Base-by-base conservation (phyloP, 2,888 invertebrate species). In the Strigamia transsilvanica region DNA sequence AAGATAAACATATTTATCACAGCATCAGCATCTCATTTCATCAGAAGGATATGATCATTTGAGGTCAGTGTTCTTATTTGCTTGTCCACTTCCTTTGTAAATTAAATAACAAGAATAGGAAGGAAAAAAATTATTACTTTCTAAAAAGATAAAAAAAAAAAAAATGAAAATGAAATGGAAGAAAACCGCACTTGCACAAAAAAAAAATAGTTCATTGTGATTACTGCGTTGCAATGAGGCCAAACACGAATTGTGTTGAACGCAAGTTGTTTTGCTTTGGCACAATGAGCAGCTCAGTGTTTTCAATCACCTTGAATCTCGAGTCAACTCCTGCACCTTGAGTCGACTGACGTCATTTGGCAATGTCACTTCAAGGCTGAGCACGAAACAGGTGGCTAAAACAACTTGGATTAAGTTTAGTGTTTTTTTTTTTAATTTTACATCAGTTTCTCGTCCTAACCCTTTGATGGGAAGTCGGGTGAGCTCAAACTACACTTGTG, bases 381-480 rank as follows among this genome's bases (percentile, higher is more conserved):
- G 21, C 61, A 61, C 23, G 21, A 61, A 23, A 1, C 23, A 61
- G 46, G 10, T 46, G 46, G 46, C 46, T 46, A 15, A 46, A 46
- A 46, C 38, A 4, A 10, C 46, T 46, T 15, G 15, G 0, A 46
- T 46, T 15, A 46, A 46, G 2, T 46, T 46, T 7, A 18, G 0
- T 61, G 9, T 61, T 23, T 61, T 61, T n/a, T 61, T 32, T 18
- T 61, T 61, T 2, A 61, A 46, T 46, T 46, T 46, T 46, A 18
- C 21, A 61, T n/a, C 61, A 85, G 85, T 10, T 46, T 66, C 84
- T 80, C 80, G 85, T n/a, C 83, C 83, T 1, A 83, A 80, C 12
- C 84, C 84, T 27, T 81, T 78, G 4, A 79, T 85, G n/a, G 78
- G 81, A 27, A 84, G 82, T 21, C 61, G 61, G 6, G n/a, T 21